Evolutionary conservation across 53 echinoderm and acorn worm species (phyloP), one percentile per base, ranked within the genome.

Genomic region (Mesocentrotus franciscanus): DNA sequence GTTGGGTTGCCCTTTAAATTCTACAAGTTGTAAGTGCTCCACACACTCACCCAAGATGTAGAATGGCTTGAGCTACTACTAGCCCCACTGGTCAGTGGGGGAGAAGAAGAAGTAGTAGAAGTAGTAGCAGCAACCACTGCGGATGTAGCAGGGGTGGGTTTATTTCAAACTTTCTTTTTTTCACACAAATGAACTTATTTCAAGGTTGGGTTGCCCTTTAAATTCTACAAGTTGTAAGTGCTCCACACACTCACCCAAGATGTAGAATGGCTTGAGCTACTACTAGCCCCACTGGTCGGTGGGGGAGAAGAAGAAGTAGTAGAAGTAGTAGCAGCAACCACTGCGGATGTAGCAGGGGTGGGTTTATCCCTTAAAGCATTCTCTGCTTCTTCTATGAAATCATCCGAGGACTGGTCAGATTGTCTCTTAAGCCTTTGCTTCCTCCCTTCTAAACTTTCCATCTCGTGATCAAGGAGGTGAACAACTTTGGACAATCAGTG

Each of bases 231-330:
- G 49, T 49, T 49, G 49, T 49, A 49, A 6, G 49, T 9, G 62
- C 15, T 62, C 17, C 18, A 36, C 17, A 81, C 58, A 87, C 87
- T 87, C n/a, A 87, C 87, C 87, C 87, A 87, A n/a, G 87, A 87
- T 20, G 84, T 35, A 26, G 85, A 87, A 58, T 87, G 87, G 24
- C 87, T 58, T 58, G 87, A 87, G 87, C 87, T 87, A 58, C 87
- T 58, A 58, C 87, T 57, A 20, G 58, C 87, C n/a, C 59, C 87
- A 87, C 59, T 87, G 20, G 66, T 83, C 0, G 94, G 57, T 29
- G 91, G 91, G 60, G 81, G 30, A 81, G 94, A 78, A 81, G 93
- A 14, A 78, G 94, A 18, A 81, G 94, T 9, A 81, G 81, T 15
- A 81, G 94, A 4, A 81, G 94, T n/a, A 81, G 94, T 59, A 81